A percentile compares a stretch with the other conserved stretches of the same genome.
These are phyloP conservation scores for Myotis pilosus DNA, from an alignment of 2,797 vertebrate genomes.

Conservation along the genomic window DNA sequence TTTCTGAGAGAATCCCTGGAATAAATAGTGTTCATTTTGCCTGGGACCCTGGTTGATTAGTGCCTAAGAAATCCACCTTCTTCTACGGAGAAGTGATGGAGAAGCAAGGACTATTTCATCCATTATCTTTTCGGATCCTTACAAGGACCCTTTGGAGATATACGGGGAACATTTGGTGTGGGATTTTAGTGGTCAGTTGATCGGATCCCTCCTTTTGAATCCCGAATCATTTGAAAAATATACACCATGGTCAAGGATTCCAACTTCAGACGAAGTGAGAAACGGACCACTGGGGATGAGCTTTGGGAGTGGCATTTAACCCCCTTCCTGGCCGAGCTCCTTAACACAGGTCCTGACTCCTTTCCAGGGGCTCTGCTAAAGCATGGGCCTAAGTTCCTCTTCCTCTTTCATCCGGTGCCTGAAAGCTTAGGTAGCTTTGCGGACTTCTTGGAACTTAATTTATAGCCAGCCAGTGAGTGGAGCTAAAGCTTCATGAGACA, in stretches of 20 bases:
- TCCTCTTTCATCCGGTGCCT: background rate
- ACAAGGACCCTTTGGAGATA: background rate
- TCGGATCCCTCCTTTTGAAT: background rate
- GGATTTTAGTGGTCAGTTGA: background rate
- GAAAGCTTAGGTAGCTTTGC: background rate
- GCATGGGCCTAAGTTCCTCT: background rate
- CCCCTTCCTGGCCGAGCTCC: rapidly evolving
- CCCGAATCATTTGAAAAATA: background rate
- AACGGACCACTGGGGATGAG: rapidly evolving
- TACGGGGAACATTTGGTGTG: background rate
- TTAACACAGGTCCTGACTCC: background rate
- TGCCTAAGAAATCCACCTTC: background rate
- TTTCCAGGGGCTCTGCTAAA: background rate
- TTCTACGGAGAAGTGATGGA: background rate
- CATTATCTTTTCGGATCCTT: background rate
- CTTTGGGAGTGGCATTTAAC: background rate
- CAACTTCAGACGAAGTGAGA: background rate
- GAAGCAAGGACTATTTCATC: background rate
- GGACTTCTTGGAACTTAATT: constrained; percentile 66
- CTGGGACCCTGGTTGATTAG: constrained; percentile 18
- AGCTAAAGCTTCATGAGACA: constrained; percentile 81
- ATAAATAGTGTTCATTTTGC: constrained; percentile 44
- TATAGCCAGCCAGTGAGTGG: constrained; percentile 84
- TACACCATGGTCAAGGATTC: background rate
- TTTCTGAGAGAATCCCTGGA: constrained; percentile 66